These are phyloP conservation scores for Arion vulgaris DNA, from an alignment of 1,140 invertebrate species.

Conservation along the genomic window DNA sequence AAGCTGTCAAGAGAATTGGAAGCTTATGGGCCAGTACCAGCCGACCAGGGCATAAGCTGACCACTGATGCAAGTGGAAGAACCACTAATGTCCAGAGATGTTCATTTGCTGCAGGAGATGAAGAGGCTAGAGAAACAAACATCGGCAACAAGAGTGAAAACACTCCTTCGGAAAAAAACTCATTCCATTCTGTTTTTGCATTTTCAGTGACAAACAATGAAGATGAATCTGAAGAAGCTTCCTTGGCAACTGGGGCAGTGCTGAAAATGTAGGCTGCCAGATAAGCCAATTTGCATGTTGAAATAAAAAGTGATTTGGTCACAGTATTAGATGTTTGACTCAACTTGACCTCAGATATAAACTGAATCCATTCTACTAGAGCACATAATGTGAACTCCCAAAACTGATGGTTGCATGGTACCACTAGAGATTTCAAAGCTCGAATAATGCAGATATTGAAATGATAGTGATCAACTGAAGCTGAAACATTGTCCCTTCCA, in stretches of 20 bases:
- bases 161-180: slow-evolving; percentile 70
- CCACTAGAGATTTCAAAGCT: neutral
- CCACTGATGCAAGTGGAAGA: slow-evolving; percentile 48
- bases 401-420: neutral
- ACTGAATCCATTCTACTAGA: slow-evolving; percentile 36
- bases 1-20: slow-evolving; percentile 60
- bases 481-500: neutral
- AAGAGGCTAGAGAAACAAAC: slow-evolving; percentile 49
- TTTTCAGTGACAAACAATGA: slow-evolving; percentile 14
- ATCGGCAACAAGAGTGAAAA: slow-evolving; percentile 62
- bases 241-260: neutral
- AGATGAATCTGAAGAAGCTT: neutral
- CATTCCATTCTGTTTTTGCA: slow-evolving; percentile 46
- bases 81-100: slow-evolving; percentile 38
- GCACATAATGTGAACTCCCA: slow-evolving; percentile 35
- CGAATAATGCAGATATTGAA: slow-evolving; percentile 4
- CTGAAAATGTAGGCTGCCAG: slow-evolving; percentile 6
- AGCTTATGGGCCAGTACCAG: slow-evolving; percentile 64
- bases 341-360: neutral
- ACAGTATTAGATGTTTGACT: neutral
- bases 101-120: neutral
- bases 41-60: slow-evolving; percentile 54
- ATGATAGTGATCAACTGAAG: neutral
- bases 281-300: slow-evolving; percentile 4
- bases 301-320: neutral